Base-by-base conservation (phyloP, 2,888 invertebrate species). In the Peribatodes rhomboidaria region DNA sequence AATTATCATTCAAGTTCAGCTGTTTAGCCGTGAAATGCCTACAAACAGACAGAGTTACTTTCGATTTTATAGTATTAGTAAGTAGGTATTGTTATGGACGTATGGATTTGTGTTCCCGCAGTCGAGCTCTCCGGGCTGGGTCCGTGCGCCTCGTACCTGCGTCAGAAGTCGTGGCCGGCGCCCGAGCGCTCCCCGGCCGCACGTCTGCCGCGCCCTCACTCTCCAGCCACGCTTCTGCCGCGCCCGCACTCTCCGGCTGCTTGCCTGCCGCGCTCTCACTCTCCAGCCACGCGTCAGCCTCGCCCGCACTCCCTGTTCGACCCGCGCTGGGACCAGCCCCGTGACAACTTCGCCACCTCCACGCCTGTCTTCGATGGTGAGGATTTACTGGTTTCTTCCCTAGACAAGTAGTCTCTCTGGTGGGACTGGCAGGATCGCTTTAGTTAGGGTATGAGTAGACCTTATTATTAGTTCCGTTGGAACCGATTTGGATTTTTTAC, bases 121-220 rank as follows among this genome's bases (percentile, higher is more conserved):
- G 54, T 22, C 3, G 67, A 67, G 46, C 41, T 69, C 0, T 53
- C 66, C 0, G 87, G 86, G 37, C 68, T 86, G 78, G 87, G 86
- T 0, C 77, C 92, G 58, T 63, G 89, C 59, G 73, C 86, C 20
- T 71, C 70, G 14, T 89, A 85, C 71, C 65, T 87, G 13, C 91
- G 85, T 16, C 94, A 82, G 88, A 87, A 75, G 72, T 91, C 87
- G 74, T 94, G 84, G 86, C 89, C 89, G 65, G 86, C 68, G 67
- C 86, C 79, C 0, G 81, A 85, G 0, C 79, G 82, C 22, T 73
- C 81, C 9, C 85, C 84, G 1, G 76, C 71, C 20, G 70, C 69
- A 10, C 86, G 80, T 1, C 85, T 88, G 65, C 87, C 88, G 64
- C 83, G 80, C 69, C 59, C 59, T 37, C 64, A 14, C 42, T 59